A percentile compares a stretch with the other conserved stretches of the same genome.
Evolutionary conservation across 2,888 invertebrate genomes (phyloP).

Genomic region (Dexiosoma caninum): DNA sequence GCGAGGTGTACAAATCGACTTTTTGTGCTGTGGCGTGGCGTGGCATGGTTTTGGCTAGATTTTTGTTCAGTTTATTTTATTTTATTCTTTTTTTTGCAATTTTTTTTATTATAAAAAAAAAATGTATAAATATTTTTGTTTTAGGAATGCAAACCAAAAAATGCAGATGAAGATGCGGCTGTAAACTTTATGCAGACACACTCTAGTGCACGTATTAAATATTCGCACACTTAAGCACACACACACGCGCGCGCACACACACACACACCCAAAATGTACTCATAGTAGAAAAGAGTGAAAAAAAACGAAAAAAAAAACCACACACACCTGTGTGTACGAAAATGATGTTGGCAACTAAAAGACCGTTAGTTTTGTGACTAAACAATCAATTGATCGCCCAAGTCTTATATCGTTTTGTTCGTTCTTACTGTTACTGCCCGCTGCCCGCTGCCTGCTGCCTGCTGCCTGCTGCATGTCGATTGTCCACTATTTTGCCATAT

Average conservation of each 20-base stretch:
- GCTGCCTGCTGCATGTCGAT: slow-evolving; percentile 29
- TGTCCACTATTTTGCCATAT: slow-evolving; percentile 44
- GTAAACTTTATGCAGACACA: slow-evolving; percentile 30
- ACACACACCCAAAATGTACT: background rate
- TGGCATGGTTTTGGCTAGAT: slow-evolving; percentile 48
- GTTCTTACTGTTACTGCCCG: slow-evolving; percentile 2
- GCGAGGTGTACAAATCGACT: slow-evolving; percentile 36
- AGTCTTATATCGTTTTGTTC: slow-evolving; percentile 44
- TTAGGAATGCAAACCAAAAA: slow-evolving; percentile 47
- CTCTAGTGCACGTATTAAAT: slow-evolving; percentile 10
- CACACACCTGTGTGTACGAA: slow-evolving; percentile 37
- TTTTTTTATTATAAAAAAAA: no score
- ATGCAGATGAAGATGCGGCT: slow-evolving; percentile 63
- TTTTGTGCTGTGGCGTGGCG: slow-evolving; percentile 54
- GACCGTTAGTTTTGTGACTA: slow-evolving; percentile 63
- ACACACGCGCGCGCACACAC: background rate
- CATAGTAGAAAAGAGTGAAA: no score
- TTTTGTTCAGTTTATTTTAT: slow-evolving; percentile 13
- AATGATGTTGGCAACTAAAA: slow-evolving; percentile 50
- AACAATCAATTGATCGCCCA: slow-evolving; percentile 64
- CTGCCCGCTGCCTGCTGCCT: no score
- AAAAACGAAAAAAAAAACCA: background rate
- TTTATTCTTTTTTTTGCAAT: no score
- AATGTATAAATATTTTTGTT: background rate
- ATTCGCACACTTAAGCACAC: slow-evolving; percentile 4